These are phyloP conservation scores for Nudaria mundana DNA, from an alignment of 2,888 invertebrate species.

Conservation along the genomic window DNA sequence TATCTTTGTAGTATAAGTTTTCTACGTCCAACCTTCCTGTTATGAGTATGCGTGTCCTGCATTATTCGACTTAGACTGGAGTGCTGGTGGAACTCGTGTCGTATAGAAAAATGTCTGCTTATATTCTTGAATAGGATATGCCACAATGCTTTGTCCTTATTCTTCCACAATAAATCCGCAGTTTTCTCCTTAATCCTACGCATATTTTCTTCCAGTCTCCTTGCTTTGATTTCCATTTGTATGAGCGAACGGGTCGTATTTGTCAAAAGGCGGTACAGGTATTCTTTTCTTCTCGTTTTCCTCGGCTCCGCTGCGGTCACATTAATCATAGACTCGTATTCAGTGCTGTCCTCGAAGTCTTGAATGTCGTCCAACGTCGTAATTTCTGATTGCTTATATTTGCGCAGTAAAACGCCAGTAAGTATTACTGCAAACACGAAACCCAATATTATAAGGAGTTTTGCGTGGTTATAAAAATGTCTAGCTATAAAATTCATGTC, in stretches of 20 bases:
- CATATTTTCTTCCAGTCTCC: slow-evolving; percentile 80
- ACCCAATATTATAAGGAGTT: slow-evolving; percentile 61
- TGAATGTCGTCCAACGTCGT: slow-evolving; percentile 41
- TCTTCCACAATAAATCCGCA: slow-evolving; percentile 80
- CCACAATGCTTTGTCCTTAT: slow-evolving; percentile 78
- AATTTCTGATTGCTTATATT: slow-evolving; percentile 48
- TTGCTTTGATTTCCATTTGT: slow-evolving; percentile 81
- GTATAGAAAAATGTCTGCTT: slow-evolving; percentile 74
- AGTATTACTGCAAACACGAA: slow-evolving; percentile 59
- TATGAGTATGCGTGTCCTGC: slow-evolving; percentile 58
- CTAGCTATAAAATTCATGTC: slow-evolving; percentile 73
- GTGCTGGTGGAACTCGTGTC: slow-evolving; percentile 77
- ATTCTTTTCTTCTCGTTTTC: slow-evolving; percentile 74
- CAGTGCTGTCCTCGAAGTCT: slow-evolving; percentile 45
- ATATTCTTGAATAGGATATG: slow-evolving; percentile 79
- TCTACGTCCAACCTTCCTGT: slow-evolving; percentile 45
- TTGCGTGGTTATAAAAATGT: slow-evolving; percentile 64
- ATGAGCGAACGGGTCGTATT: slow-evolving; percentile 80
- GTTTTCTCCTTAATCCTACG: slow-evolving; percentile 80
- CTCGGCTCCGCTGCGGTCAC: slow-evolving; percentile 55
- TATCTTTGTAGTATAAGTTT: slow-evolving; percentile 54
- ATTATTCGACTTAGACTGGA: slow-evolving; percentile 71
- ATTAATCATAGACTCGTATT: slow-evolving; percentile 65
- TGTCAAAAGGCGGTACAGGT: slow-evolving; percentile 78
- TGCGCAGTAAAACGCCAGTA: slow-evolving; percentile 59